Evolutionary conservation across 2,113 vertebrate genomes (phyloP).

Genomic region (Catharus minimus): DNA sequence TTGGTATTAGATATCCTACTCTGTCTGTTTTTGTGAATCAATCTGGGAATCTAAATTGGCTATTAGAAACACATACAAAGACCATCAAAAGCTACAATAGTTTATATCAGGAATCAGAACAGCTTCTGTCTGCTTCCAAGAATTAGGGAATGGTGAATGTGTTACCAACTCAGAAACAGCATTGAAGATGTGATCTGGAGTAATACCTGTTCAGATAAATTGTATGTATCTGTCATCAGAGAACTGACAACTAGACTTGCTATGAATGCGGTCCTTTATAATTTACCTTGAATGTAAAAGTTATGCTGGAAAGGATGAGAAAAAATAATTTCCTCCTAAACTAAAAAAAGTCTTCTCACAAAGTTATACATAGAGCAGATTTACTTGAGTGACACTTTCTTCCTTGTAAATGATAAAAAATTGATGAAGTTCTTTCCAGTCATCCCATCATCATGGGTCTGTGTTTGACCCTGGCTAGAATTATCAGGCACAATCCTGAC

Average conservation of each 20-base stretch:
- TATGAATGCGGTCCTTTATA: neutral
- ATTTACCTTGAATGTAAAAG: neutral
- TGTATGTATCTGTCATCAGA: neutral
- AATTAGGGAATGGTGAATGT: neutral
- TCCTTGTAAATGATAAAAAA: neutral
- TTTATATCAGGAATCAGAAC: neutral
- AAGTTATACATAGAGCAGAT: neutral
- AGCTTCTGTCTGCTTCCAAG: neutral
- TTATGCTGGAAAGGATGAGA: neutral
- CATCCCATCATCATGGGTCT: neutral
- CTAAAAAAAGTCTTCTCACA: neutral
- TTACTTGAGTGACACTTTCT: neutral
- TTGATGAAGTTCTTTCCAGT: neutral
- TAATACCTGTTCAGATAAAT: neutral
- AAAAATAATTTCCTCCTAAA: neutral
- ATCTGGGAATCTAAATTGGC: neutral
- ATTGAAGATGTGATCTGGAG: fast-evolving
- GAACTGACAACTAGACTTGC: neutral
- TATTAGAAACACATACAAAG: neutral
- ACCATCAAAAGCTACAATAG: neutral
- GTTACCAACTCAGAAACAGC: fast-evolving
- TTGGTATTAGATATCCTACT: neutral
- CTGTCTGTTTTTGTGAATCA: neutral
- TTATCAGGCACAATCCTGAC: fast-evolving
- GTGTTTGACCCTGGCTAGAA: neutral